Base-by-base conservation (phyloP, 2,113 vertebrate genomes). In the Notothenia coriiceps region DNA sequence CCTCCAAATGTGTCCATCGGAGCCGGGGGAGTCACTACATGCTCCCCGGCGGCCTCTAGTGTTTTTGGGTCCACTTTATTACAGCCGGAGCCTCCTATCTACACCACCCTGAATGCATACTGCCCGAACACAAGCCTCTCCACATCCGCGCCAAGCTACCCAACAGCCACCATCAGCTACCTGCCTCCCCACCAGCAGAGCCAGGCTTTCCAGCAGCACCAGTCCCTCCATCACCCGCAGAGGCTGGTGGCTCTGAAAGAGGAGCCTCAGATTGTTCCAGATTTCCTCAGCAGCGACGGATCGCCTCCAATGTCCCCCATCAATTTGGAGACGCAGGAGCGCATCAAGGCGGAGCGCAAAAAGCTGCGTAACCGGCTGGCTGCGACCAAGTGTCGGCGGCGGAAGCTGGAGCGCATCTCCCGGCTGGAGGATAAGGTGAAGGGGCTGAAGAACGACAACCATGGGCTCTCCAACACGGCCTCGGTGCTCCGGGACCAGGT, bases 401-500 rank as follows among this genome's bases (percentile, higher is more conserved):
- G 97, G 92, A 98, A 98, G 78, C 95, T 98, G 91, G 97, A 98
- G 92, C 95, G 97, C 74, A 98, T 98, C 93, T 94, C 97, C 11
- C 94, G 97, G 17, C 90, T 98, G 90, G 97, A 98, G 90, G 97
- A 99, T 43, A 97, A 98, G 70, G 97, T 99, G 80, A 97, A 97
- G 77, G 95, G 90, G 0, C 87, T 99, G 66, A 97, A 98, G 81
- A 95, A 83, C 9, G 97, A 98, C 93, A 99, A 99, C 92, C 95
- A 94, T 1, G 97, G 97, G 4, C 89, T 99, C 13, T 97, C 97
- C 63, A 97, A 70, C 91, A 96, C 97, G 0, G 97, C 97, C 2
- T 96, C 96, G 1, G 92, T 96, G 62, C 95, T 98, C 4, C 93
- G 97, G 9, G 97, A 98, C 3, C 97, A 99, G 82, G 97, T 99